Evolutionary conservation across 2,888 invertebrate species (phyloP), one percentile per base, ranked within the genome.

Genomic region (Pristionchus exspectatus): DNA sequence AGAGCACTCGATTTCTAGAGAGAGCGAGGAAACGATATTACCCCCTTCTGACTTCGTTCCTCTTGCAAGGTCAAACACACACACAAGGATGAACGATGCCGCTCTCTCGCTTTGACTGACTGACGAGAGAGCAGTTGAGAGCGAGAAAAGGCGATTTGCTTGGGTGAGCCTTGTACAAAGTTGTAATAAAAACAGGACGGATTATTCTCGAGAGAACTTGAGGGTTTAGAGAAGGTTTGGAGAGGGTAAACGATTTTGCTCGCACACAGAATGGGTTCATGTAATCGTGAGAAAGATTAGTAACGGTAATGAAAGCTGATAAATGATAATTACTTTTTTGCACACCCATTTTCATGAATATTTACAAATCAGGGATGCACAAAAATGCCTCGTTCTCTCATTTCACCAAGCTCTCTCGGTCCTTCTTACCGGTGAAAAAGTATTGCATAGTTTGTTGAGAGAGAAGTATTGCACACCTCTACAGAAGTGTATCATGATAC

Each of bases 111-210:
- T 69, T 10, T 27, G 63, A 14, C 3, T 69, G 69, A 27, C 30
- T 4, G 9, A 30, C 27, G 69, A 69, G 69, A 69, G 69, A 69
- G 69, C 27, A 27, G 1, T 10, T 12, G 69, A 9, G 69, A 12
- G 14, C 24, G 69, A 33, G 33, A 33, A n/a, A 33, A 72, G 72
- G 72, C 72, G 72, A 72, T 72, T 72, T 72, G 66, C 66, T 66
- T 10, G 63, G 21, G 21, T 10, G 72, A 50, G 14, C 33, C 72
- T 33, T 72, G 72, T 33, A 33, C 27, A 72, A 33, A 72, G 72
- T 33, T 33, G 72, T 72, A 72, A 50, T 50, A 50, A 72, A 72
- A 72, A 72, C 30, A 30, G 72, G 18, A 24, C 66, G 66, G 66
- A 66, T 27, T 27, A 66, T 27, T 66, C 66, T n/a, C 3, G 66